phyloP scores from a whole-genome alignment of 92 coral and sea anemone species.

The Heteractis magnifica region DNA sequence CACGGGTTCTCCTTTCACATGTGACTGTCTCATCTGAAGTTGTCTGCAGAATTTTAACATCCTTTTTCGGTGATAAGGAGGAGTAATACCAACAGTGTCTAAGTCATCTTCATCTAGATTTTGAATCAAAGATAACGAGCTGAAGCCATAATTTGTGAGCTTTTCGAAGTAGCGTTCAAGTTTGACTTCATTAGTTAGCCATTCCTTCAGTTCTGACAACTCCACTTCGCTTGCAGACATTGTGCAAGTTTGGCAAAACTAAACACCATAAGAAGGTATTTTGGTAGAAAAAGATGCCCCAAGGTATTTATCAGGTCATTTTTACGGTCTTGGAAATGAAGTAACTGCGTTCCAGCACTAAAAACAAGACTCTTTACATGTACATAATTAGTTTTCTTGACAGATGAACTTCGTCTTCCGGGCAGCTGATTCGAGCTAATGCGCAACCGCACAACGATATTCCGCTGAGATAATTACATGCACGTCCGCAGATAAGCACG shows the following conservation, averaged over 20 bases:
- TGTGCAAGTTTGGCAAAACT: slow-evolving; percentile 14
- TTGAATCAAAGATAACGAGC: slow-evolving; percentile 60
- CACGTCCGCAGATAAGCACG: no score
- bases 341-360: slow-evolving; percentile 12
- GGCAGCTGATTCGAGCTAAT: slow-evolving; percentile 8
- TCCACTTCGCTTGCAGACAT: slow-evolving; percentile 49
- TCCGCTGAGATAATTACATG: slow-evolving; percentile 9
- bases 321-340: neutral
- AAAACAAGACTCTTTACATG: slow-evolving; percentile 14
- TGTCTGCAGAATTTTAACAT: slow-evolving; percentile 58
- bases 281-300: neutral
- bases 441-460: slow-evolving; percentile 13
- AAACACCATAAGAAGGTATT: slow-evolving; percentile 11
- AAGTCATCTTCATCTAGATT: slow-evolving; percentile 63
- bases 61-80: slow-evolving; percentile 87
- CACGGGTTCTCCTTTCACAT: slow-evolving; percentile 2
- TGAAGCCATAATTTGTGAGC: slow-evolving; percentile 75
- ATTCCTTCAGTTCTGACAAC: slow-evolving; percentile 65
- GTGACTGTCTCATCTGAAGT: slow-evolving; percentile 51
- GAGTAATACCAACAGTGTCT: slow-evolving; percentile 67
- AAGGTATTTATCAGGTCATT: neutral
- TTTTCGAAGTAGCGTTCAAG: slow-evolving; percentile 83
- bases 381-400: slow-evolving; percentile 20
- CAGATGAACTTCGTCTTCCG: slow-evolving; percentile 26
- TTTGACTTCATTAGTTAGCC: slow-evolving; percentile 86